A percentile compares a stretch with the other conserved stretches of the same genome.
These are phyloP conservation scores for Caenorhabditis sulstoni DNA, from an alignment of 2,888 invertebrate genomes.

Conservation along the genomic window DNA sequence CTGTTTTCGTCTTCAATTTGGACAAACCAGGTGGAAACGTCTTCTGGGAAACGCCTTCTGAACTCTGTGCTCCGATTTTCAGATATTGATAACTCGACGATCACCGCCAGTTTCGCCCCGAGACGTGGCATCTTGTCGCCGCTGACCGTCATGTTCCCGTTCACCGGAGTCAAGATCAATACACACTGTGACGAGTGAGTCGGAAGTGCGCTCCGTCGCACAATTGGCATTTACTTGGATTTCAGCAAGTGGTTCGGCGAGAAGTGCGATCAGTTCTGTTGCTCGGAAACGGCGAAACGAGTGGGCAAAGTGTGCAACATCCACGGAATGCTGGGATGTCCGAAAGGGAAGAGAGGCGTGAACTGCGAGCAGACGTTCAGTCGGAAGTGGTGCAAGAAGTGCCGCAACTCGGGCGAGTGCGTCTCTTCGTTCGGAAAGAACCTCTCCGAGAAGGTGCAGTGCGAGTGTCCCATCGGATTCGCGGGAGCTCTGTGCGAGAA, in stretches of 20 bases:
- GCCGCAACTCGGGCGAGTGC: slow-evolving; percentile 34
- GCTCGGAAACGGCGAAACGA: slow-evolving; percentile 33
- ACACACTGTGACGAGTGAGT: slow-evolving; percentile 28
- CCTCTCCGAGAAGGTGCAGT: slow-evolving; percentile 31
- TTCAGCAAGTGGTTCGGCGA: slow-evolving; percentile 37
- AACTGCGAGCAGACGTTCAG: slow-evolving; percentile 21
- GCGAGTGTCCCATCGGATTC: slow-evolving; percentile 25
- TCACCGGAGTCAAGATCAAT: slow-evolving; percentile 35
- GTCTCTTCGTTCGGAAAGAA: slow-evolving; percentile 47
- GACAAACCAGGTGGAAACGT: slow-evolving; percentile 18
- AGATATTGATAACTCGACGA: slow-evolving; percentile 39
- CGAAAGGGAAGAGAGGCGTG: slow-evolving; percentile 27
- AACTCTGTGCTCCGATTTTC: background rate
- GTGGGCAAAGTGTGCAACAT: slow-evolving; percentile 36
- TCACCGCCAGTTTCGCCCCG: slow-evolving; percentile 19
- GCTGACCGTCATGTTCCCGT: slow-evolving; percentile 41
- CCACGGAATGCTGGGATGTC: slow-evolving; percentile 28
- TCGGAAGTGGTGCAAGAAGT: slow-evolving; percentile 31
- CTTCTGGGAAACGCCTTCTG: background rate
- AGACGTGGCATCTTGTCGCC: slow-evolving; percentile 30
- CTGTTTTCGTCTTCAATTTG: slow-evolving; percentile 25
- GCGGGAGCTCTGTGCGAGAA: slow-evolving; percentile 28
- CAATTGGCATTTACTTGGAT: background rate
- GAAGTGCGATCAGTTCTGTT: slow-evolving; percentile 42
- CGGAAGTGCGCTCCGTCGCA: background rate